phyloP scores from a whole-genome alignment of 2,113 vertebrate genomes.

The Anolis sagrei region DNA sequence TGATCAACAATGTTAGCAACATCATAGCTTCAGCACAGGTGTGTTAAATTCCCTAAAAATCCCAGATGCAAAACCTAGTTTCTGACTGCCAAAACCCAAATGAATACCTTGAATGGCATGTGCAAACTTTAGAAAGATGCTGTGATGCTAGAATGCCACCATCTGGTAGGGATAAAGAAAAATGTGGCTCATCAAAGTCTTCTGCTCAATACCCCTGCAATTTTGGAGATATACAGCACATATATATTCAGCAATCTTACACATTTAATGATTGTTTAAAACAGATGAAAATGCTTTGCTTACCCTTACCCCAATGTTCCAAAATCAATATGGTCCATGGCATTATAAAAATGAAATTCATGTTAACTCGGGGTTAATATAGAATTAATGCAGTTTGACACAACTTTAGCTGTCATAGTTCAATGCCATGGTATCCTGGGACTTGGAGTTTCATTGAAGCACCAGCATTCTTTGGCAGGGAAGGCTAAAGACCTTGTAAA shows the following conservation, averaged over 20 bases:
- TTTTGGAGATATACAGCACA: conserved; percentile 40
- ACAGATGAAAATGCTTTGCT: conserved; percentile 1
- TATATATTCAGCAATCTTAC: conserved; percentile 17
- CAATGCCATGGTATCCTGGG: too few relatives aligned
- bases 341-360: not conserved
- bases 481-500: too few relatives aligned
- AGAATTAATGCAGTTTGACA: too few relatives aligned
- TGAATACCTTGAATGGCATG: conserved; percentile 31
- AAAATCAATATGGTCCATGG: conserved; percentile 36
- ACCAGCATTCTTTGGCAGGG: too few relatives aligned
- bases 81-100: conserved; percentile 34
- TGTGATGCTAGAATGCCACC: conserved; percentile 71
- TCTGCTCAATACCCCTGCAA: conserved; percentile 28
- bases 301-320: conserved; percentile 40
- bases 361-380: not conserved
- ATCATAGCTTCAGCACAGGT: not conserved
- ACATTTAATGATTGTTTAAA: conserved; percentile 30
- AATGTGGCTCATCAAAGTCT: conserved; percentile 41
- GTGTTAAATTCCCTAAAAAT: conserved; percentile 35
- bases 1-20: conserved; percentile 17
- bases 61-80: conserved; percentile 28
- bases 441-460: too few relatives aligned
- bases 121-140: conserved; percentile 42
- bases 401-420: too few relatives aligned
- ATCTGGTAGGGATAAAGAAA: conserved; percentile 57